These are phyloP conservation scores for Euura lappo DNA, from an alignment of 1,140 invertebrate genomes.

Conservation along the genomic window DNA sequence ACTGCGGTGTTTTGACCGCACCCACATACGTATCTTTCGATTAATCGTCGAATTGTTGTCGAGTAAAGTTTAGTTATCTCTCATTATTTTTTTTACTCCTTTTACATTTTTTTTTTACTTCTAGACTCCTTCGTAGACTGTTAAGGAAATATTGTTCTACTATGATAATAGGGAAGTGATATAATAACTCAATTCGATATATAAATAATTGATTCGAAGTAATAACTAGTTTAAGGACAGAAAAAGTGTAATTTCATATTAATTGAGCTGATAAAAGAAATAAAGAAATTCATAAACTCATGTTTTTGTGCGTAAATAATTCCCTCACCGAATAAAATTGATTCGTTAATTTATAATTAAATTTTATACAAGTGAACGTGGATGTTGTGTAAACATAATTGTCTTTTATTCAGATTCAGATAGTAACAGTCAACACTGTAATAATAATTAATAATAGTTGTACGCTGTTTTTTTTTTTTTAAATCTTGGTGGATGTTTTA, in stretches of 20 bases:
- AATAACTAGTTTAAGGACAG: neutral
- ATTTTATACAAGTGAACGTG: neutral
- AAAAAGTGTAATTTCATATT: neutral
- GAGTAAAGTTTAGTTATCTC: too few relatives aligned
- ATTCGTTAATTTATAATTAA: neutral
- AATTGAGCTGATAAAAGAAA: neutral
- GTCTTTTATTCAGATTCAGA: slow-evolving; percentile 18
- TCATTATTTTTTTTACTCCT: slow-evolving; percentile 12
- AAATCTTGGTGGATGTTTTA: too few relatives aligned
- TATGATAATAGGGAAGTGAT: too few relatives aligned
- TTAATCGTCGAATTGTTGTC: slow-evolving; percentile 28
- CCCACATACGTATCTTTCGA: slow-evolving; percentile 83
- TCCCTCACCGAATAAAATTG: neutral
- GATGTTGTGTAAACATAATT: slow-evolving; percentile 20
- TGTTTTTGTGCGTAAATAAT: neutral
- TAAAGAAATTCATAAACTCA: neutral
- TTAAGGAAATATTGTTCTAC: too few relatives aligned
- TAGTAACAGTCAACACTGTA: slow-evolving; percentile 18
- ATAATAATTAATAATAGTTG: slow-evolving; percentile 10
- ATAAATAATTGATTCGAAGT: neutral
- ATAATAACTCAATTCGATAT: too few relatives aligned
- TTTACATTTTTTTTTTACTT: too few relatives aligned
- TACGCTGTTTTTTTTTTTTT: neutral
- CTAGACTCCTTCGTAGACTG: too few relatives aligned
- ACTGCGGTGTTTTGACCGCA: slow-evolving; percentile 87